phyloP scores from a whole-genome alignment of 30 jellyfish, hydroid and myxozoan species.

The Cassiopea andromeda region DNA sequence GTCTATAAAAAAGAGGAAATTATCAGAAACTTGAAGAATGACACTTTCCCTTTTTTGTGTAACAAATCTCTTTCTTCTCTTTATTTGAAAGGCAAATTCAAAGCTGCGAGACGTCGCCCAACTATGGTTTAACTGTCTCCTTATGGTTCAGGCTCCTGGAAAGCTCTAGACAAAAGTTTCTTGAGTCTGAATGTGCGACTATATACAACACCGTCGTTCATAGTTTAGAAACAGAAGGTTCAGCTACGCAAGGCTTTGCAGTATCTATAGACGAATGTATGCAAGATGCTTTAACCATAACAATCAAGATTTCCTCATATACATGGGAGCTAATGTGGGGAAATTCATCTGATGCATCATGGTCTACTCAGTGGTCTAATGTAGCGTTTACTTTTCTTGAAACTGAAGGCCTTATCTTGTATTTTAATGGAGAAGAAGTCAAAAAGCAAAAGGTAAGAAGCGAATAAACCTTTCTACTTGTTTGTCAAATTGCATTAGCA shows the following conservation, averaged over 20 bases:
- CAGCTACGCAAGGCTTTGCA: neutral
- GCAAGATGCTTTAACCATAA: neutral
- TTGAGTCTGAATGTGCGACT: neutral
- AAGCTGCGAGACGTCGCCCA: neutral
- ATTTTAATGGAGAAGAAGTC: neutral
- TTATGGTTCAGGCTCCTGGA: neutral
- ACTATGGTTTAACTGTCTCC: neutral
- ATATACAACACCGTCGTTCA: neutral
- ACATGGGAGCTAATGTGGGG: no score
- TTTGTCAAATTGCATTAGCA: no score
- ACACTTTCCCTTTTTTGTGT: no score
- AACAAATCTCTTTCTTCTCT: no score
- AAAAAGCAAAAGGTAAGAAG: neutral
- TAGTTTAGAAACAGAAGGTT: neutral
- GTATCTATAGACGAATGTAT: neutral
- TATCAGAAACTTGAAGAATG: no score
- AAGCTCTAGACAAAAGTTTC: neutral
- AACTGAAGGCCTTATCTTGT: neutral
- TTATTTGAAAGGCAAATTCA: neutral
- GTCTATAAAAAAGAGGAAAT: no score
- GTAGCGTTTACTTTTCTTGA: neutral
- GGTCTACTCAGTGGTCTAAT: neutral
- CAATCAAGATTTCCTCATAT: no score
- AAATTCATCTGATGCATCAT: neutral
- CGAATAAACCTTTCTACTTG: no score